Conservation (phyloP, 2,888 invertebrate genomes). For the Lepidochitona cinerea region DNA sequence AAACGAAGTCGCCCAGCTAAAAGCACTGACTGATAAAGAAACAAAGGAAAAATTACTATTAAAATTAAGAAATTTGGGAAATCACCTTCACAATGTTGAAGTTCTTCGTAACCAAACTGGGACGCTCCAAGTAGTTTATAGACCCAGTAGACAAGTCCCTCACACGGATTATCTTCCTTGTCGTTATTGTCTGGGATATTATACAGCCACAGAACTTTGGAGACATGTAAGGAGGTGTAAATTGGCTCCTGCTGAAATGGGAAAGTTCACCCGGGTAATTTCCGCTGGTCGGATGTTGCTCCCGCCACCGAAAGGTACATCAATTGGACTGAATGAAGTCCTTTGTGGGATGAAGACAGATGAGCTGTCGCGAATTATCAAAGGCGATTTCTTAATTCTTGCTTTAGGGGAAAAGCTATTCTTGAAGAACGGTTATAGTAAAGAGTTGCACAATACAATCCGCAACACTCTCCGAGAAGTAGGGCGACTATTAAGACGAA, state of each 20-base stretch:
- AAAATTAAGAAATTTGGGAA: not conserved
- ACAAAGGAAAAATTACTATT: not conserved
- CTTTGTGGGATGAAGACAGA: not conserved
- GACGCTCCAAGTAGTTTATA: not conserved
- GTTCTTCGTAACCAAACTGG: not conserved
- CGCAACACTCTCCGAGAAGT: not conserved
- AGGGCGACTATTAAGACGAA: not conserved
- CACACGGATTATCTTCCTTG: not conserved
- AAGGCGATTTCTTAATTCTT: not conserved
- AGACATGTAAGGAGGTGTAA: not conserved
- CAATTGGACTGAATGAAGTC: not conserved
- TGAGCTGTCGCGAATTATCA: not conserved
- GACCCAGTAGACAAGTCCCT: not conserved
- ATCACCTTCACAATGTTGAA: not conserved
- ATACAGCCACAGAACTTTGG: not conserved
- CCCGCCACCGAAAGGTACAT: not conserved
- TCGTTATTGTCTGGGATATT: not conserved
- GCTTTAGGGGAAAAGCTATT: not conserved
- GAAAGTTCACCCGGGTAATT: not conserved
- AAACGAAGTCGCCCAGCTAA: not conserved
- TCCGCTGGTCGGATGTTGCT: not conserved
- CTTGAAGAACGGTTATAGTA: not conserved
- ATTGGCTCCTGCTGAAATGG: not conserved
- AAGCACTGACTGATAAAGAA: not conserved
- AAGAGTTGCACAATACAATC: not conserved